phyloP scores from a whole-genome alignment of 2,113 vertebrate genomes.

The Toxostoma redivivum region DNA sequence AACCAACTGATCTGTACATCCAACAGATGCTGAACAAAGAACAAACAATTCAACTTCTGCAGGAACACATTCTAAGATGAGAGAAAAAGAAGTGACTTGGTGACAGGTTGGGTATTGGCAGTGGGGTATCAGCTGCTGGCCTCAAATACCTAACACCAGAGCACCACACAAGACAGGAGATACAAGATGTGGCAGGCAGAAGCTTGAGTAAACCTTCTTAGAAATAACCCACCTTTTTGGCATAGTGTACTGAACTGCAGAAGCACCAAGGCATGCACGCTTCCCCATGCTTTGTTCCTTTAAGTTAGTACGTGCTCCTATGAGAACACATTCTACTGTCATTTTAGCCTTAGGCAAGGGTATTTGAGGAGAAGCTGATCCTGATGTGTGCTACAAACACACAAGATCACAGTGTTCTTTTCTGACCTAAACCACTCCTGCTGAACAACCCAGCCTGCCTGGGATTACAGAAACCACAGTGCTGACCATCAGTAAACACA shows the following conservation, averaged over 20 bases:
- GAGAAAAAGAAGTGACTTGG: not conserved
- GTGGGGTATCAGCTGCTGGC: too few species aligned
- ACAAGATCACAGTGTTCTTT: not conserved
- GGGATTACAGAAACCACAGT: not conserved
- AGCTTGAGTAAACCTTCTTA: not conserved
- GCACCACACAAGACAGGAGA: not conserved
- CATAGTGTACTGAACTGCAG: not conserved
- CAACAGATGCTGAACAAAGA: not conserved
- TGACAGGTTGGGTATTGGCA: not conserved
- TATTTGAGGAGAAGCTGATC: not conserved
- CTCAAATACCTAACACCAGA: not conserved
- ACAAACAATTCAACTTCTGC: rapidly evolving
- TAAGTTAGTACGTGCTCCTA: not conserved
- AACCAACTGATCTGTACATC: not conserved
- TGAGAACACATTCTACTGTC: not conserved
- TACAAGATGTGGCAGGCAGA: not conserved
- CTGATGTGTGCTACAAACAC: not conserved
- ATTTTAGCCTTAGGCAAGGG: not conserved
- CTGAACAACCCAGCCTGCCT: not conserved
- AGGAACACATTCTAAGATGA: not conserved
- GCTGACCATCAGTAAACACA: not conserved
- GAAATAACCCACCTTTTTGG: not conserved
- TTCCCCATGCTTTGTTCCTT: not conserved
- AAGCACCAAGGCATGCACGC: rapidly evolving
- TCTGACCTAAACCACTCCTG: not conserved